Percentiles rank a stretch among this genome's conserved stretches.
phyloP scores from a whole-genome alignment of 2,888 invertebrate species.

The Apotomis capreana region DNA sequence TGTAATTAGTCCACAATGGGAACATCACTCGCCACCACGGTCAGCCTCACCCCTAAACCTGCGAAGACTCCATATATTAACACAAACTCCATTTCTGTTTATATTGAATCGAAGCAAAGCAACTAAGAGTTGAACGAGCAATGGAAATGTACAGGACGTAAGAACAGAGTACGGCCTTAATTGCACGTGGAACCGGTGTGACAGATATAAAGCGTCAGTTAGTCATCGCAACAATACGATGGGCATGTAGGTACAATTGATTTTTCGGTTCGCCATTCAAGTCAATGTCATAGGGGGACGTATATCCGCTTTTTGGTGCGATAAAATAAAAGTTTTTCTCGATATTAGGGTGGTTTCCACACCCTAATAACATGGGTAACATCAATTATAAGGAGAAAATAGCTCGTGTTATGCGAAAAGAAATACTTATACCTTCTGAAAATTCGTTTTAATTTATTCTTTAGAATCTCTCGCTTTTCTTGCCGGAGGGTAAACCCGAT shows the following conservation, averaged over 20 bases:
- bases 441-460: too few relatives aligned
- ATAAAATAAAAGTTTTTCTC: conserved; percentile 36
- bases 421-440: too few relatives aligned
- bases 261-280: conserved; percentile 61
- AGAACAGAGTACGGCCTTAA: conserved; percentile 47
- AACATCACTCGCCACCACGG: conserved; percentile 58
- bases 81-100: conserved; percentile 46
- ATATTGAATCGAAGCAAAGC: not conserved
- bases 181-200: conserved; percentile 57
- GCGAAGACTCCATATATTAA: conserved; percentile 19
- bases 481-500: too few relatives aligned
- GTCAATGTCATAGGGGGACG: conserved; percentile 55
- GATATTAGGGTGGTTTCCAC: conserved; percentile 11
- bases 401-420: not conserved
- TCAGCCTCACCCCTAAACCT: conserved; percentile 44
- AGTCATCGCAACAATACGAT: conserved; percentile 66
- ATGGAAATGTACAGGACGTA: conserved; percentile 45
- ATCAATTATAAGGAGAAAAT: not conserved
- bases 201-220: conserved; percentile 61
- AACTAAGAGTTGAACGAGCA: conserved; percentile 34
- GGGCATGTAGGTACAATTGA: conserved; percentile 68
- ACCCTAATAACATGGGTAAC: not conserved
- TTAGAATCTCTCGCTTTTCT: too few relatives aligned
- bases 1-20: conserved; percentile 75
- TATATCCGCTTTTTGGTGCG: conserved; percentile 46